phyloP scores from a whole-genome alignment of 2,888 invertebrate species.

The Yponomeuta cagnagella region DNA sequence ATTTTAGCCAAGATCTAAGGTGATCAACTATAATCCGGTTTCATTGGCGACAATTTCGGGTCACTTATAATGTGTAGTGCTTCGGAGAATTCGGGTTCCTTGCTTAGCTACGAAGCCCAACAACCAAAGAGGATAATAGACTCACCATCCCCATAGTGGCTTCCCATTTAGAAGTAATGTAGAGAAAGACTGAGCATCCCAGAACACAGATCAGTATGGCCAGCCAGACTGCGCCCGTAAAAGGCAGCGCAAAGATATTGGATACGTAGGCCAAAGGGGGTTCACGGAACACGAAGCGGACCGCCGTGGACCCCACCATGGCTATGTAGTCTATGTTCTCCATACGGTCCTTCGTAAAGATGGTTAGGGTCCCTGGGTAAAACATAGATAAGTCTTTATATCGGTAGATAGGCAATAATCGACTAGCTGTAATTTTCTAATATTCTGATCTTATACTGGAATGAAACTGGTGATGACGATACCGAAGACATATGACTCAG shows the following conservation, averaged over 20 bases:
- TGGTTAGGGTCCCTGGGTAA: slow-evolving; percentile 50
- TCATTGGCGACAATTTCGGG: too few relatives aligned
- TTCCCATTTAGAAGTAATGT: slow-evolving; percentile 67
- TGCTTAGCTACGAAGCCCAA: too few relatives aligned
- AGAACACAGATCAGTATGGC: slow-evolving; percentile 68
- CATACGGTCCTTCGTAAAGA: slow-evolving; percentile 62
- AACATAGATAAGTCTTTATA: neutral
- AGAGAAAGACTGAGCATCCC: slow-evolving; percentile 60
- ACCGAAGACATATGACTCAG: too few relatives aligned
- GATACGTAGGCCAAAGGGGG: slow-evolving; percentile 78
- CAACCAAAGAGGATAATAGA: neutral
- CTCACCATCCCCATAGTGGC: slow-evolving; percentile 56
- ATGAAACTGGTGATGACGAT: too few relatives aligned
- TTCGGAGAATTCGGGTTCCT: too few relatives aligned
- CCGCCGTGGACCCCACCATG: slow-evolving; percentile 68
- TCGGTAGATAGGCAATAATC: too few relatives aligned
- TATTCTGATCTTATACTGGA: too few relatives aligned
- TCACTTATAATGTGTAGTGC: too few relatives aligned
- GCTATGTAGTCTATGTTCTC: slow-evolving; percentile 70
- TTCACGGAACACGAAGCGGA: slow-evolving; percentile 79
- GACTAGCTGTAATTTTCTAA: too few relatives aligned
- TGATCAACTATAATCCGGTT: too few relatives aligned
- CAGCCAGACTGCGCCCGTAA: slow-evolving; percentile 78
- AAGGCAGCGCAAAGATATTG: slow-evolving; percentile 81
- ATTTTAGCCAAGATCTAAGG: too few relatives aligned